Evolutionary conservation across 2,113 vertebrate species (phyloP), one percentile per base, ranked within the genome.

Genomic region (Stigmatopora nigra): DNA sequence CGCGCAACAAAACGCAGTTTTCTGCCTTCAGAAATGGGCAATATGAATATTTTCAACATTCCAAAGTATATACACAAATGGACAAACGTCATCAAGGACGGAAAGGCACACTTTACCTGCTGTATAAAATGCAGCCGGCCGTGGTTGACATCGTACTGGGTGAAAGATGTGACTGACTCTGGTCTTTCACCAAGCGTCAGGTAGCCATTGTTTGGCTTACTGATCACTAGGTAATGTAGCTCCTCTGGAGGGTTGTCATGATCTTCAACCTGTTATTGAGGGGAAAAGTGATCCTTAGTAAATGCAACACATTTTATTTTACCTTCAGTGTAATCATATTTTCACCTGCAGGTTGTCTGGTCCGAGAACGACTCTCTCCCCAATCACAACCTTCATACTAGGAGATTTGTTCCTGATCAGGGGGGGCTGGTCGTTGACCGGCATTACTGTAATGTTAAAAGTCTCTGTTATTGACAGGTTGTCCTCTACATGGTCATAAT

Each of bases 401-500:
- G 92, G 89, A 1, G 75, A 47, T 87, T 88, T 90, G 59, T 90
- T 92, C 87, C 91, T 91, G 57, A 94, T 7, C 52, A 92, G 87
- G 1, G 93, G 94, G 11, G 88, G 74, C 7, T 91, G 92, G 74
- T 96, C 92, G 44, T 96, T 95, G 61, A 95, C 90, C 4, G 92
- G 91, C 9, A 77, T 88, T 70, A 98, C 76, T 2, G 91, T 92
- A 72, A 95, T 92, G 82, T 92, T 91, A 84, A 98, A 95, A 9
- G 71, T 72, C 73, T 94, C 94, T 8, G 92, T 92, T 15, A 93
- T 85, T 19, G 86, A 72, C 64, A 88, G 70, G 0, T 41, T 68
- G n/a, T 81, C 81, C 65, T 76, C 72, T 10, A 45, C 9, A 0
- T 81, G 86, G 2, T 71, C 88, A 36, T 48, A 63, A 64, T 82